Conservation (phyloP, 1,140 invertebrate species). For the Procambarus clarkii region DNA sequence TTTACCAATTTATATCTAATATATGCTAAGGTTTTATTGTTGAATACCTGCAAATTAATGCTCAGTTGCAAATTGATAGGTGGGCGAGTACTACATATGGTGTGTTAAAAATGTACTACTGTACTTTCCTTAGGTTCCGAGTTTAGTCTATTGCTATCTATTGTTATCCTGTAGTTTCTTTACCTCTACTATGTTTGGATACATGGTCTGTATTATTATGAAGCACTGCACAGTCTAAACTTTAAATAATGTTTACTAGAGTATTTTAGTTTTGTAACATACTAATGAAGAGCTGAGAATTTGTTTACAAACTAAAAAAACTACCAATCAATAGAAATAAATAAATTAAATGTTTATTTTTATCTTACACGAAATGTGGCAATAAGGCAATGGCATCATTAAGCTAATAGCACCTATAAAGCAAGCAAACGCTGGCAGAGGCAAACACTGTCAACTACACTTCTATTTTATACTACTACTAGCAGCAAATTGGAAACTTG, state of each 20-base stretch:
- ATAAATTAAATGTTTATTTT: neutral
- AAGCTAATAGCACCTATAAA: conserved; percentile 51
- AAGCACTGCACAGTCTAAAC: too few relatives aligned
- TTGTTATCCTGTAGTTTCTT: too few relatives aligned
- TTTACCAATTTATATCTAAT: too few relatives aligned
- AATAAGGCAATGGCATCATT: neutral
- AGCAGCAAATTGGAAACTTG: neutral
- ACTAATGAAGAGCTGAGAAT: neutral
- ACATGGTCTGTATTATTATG: too few relatives aligned
- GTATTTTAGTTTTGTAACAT: neutral
- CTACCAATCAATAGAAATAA: neutral
- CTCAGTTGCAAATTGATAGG: too few relatives aligned
- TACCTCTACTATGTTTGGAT: too few relatives aligned
- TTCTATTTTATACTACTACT: neutral
- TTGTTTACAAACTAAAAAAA: neutral
- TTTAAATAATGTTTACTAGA: neutral
- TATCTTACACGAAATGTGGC: neutral
- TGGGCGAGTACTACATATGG: too few relatives aligned
- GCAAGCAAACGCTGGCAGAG: neutral
- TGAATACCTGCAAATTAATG: too few relatives aligned
- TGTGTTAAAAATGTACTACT: too few relatives aligned
- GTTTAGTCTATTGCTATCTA: too few relatives aligned
- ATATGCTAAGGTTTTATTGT: too few relatives aligned
- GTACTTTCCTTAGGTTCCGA: too few relatives aligned
- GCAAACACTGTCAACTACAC: neutral